Conservation (phyloP, 1,140 invertebrate genomes). For the Mesaphorura yosii region DNA sequence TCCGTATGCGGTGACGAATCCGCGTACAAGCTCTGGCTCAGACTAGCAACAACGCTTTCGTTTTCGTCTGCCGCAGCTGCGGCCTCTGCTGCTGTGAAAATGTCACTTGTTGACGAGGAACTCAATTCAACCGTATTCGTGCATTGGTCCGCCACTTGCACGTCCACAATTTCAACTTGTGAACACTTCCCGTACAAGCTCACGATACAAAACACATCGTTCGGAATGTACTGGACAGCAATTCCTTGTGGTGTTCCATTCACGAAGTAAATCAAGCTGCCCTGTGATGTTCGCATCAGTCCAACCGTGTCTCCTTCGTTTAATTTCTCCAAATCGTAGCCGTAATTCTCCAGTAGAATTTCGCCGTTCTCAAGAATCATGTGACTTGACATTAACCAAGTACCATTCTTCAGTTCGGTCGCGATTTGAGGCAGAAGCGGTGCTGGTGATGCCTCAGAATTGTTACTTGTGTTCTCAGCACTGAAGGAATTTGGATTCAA, state of each 20-base stretch:
- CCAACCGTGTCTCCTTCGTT: slow-evolving; percentile 73
- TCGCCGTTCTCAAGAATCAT: slow-evolving; percentile 72
- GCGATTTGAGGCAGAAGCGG: slow-evolving; percentile 60
- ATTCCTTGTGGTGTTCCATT: slow-evolving; percentile 79
- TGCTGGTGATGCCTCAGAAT: slow-evolving; percentile 58
- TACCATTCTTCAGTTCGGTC: slow-evolving; percentile 66
- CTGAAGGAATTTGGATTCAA: too few species aligned
- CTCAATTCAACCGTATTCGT: too few species aligned
- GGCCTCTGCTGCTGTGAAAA: too few species aligned
- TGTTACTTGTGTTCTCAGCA: background rate
- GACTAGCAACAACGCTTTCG: background rate
- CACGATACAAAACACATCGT: slow-evolving; percentile 67
- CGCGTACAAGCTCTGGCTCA: slow-evolving; percentile 4
- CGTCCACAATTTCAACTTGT: slow-evolving; percentile 52
- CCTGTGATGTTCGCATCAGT: slow-evolving; percentile 64
- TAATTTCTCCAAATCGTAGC: slow-evolving; percentile 66
- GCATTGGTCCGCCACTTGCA: slow-evolving; percentile 27
- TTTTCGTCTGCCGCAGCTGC: too few species aligned
- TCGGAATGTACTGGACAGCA: slow-evolving; percentile 63
- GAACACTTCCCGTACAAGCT: slow-evolving; percentile 88
- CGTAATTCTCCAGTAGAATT: slow-evolving; percentile 67
- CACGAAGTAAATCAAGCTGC: slow-evolving; percentile 75
- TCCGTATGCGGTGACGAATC: too few species aligned
- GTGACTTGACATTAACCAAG: slow-evolving; percentile 79
- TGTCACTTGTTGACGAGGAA: too few species aligned